phyloP scores from a whole-genome alignment of 2,888 invertebrate genomes.

The Syritta pipiens region DNA sequence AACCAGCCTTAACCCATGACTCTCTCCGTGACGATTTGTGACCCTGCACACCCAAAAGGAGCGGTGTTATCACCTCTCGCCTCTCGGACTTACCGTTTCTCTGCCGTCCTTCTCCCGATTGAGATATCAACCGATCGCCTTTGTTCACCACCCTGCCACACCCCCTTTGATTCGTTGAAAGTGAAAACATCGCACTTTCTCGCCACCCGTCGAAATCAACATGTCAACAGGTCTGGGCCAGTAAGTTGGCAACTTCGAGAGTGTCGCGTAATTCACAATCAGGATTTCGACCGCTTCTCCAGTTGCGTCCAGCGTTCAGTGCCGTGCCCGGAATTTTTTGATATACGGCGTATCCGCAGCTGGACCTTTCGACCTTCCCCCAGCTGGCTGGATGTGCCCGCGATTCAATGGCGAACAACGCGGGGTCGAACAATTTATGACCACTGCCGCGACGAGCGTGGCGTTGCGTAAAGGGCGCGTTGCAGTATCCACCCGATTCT shows the following conservation, averaged over 20 bases:
- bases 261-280: slow-evolving; percentile 61
- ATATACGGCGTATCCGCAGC: slow-evolving; percentile 33
- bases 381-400: not conserved
- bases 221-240: slow-evolving; percentile 35
- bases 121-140: slow-evolving; percentile 14
- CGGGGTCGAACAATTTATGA: slow-evolving; percentile 41
- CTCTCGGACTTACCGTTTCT: not conserved
- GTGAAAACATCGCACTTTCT: slow-evolving; percentile 59
- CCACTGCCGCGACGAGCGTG: too few relatives aligned
- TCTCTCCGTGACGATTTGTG: too few relatives aligned
- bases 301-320: not conserved
- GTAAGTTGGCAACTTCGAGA: slow-evolving; percentile 35
- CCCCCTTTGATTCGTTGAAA: slow-evolving; percentile 34
- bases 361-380: slow-evolving; percentile 49
- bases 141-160: slow-evolving; percentile 1
- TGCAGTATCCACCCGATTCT: slow-evolving; percentile 18
- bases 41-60: not conserved
- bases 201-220: slow-evolving; percentile 16
- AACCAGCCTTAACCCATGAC: too few relatives aligned
- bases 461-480: slow-evolving; percentile 55
- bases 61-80: too few relatives aligned
- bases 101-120: slow-evolving; percentile 15
- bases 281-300: slow-evolving; percentile 9
- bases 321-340: slow-evolving; percentile 5
- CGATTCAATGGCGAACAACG: not conserved